Percentiles rank a stretch among this genome's conserved stretches.
Evolutionary conservation across 2,888 invertebrate species (phyloP).

Genomic region (Zygogramma bicolorata): DNA sequence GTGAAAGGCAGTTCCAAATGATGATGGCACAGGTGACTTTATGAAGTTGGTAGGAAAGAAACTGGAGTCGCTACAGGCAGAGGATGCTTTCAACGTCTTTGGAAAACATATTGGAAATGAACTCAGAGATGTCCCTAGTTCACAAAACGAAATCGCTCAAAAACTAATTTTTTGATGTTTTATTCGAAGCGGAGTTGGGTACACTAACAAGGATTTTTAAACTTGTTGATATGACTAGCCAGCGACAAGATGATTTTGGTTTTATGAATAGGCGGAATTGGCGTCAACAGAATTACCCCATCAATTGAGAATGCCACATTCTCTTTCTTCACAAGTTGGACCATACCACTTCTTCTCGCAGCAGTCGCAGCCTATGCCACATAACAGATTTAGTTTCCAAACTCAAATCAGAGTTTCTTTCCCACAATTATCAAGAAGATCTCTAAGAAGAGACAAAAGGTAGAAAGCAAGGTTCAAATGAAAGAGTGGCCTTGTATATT

Average conservation of each 20-base stretch:
- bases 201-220: not conserved
- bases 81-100: conserved; percentile 11
- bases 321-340: conserved; percentile 3
- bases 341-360: conserved; percentile 14
- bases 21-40: not conserved
- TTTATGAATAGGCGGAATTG: not conserved
- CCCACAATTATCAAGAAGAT: too few species aligned
- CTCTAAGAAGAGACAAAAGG: too few species aligned
- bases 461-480: too few species aligned
- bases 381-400: too few species aligned
- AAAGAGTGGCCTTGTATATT: too few species aligned
- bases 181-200: conserved; percentile 16
- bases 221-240: conserved; percentile 18
- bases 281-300: not conserved
- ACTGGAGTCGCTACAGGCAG: conserved; percentile 17
- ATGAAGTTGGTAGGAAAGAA: not conserved
- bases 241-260: conserved; percentile 13
- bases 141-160: conserved; percentile 14
- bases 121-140: not conserved
- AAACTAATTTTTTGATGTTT: conserved; percentile 21
- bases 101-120: conserved; percentile 20
- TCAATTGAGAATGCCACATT: not conserved
- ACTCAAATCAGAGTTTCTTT: too few species aligned
- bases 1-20: not conserved
- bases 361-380: conserved; percentile 11